phyloP scores from a whole-genome alignment of 2,888 invertebrate species.

The Mythimna loreyi region DNA sequence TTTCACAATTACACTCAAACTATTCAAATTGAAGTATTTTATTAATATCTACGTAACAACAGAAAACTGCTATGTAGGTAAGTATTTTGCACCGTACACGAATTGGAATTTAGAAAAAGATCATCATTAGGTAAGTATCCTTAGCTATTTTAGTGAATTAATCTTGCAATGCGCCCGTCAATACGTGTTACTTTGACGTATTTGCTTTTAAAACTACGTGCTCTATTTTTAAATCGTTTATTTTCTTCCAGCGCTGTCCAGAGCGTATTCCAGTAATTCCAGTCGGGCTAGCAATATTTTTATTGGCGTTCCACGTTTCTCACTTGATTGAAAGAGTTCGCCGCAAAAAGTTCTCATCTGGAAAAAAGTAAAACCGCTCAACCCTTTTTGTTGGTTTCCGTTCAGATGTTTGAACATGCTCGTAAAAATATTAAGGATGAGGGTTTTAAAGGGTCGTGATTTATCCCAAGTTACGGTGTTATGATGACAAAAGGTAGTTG shows the following conservation, averaged over 20 bases:
- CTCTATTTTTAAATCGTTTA: slow-evolving; percentile 68
- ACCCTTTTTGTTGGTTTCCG: slow-evolving; percentile 21
- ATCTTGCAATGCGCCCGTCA: slow-evolving; percentile 23
- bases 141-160: slow-evolving; percentile 35
- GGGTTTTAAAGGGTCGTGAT: slow-evolving; percentile 12
- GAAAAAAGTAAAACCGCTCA: slow-evolving; percentile 29
- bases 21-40: slow-evolving; percentile 8
- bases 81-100: background rate
- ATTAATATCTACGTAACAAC: slow-evolving; percentile 14
- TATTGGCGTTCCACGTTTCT: slow-evolving; percentile 49
- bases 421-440: slow-evolving; percentile 13
- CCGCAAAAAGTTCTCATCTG: slow-evolving; percentile 42
- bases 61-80: background rate
- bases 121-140: slow-evolving; percentile 9
- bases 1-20: slow-evolving; percentile 59
- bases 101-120: slow-evolving; percentile 41
- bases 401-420: slow-evolving; percentile 13
- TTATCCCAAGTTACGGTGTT: slow-evolving; percentile 27
- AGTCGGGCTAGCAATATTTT: slow-evolving; percentile 48
- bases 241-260: slow-evolving; percentile 60
- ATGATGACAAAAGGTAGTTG: slow-evolving; percentile 28
- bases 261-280: slow-evolving; percentile 42
- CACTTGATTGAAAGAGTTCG: slow-evolving; percentile 53
- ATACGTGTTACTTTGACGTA: slow-evolving; percentile 40
- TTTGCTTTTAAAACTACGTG: slow-evolving; percentile 57